These are phyloP conservation scores for Centroberyx gerrardi DNA, from an alignment of 2,797 vertebrate species.

Conservation along the genomic window DNA sequence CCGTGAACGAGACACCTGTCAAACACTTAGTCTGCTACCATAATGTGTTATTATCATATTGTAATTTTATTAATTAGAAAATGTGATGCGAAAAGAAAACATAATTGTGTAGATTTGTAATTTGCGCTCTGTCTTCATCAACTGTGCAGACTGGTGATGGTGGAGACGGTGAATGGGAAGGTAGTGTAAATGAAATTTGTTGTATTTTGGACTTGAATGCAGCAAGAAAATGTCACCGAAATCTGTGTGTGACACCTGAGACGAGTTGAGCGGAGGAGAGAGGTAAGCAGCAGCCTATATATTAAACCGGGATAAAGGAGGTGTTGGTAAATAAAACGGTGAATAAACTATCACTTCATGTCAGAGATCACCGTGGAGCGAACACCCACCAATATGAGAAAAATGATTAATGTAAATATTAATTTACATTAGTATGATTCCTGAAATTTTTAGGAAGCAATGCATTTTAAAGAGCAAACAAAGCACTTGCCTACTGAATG, in stretches of 20 bases:
- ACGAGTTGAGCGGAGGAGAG: neutral
- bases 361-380: neutral
- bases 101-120: neutral
- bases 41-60: slow-evolving; percentile 47
- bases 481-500: neutral
- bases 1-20: slow-evolving; percentile 20
- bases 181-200: neutral
- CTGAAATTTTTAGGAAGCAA: slow-evolving; percentile 7
- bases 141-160: neutral
- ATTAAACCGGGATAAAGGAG: slow-evolving; percentile 10
- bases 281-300: neutral
- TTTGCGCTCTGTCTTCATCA: slow-evolving; percentile 1
- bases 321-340: slow-evolving; percentile 7
- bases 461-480: slow-evolving; percentile 17
- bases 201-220: neutral
- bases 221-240: neutral
- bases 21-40: slow-evolving; percentile 17
- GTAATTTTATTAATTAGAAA: slow-evolving; percentile 44
- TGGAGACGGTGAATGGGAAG: no score
- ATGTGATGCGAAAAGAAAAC: slow-evolving; percentile 9
- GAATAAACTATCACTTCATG: neutral
- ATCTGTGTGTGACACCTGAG: neutral
- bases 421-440: slow-evolving; percentile 7
- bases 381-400: neutral
- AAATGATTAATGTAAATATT: slow-evolving; percentile 2